These are phyloP conservation scores for Micrastur ruficollis DNA, from an alignment of 2,797 vertebrate species.

Conservation along the genomic window DNA sequence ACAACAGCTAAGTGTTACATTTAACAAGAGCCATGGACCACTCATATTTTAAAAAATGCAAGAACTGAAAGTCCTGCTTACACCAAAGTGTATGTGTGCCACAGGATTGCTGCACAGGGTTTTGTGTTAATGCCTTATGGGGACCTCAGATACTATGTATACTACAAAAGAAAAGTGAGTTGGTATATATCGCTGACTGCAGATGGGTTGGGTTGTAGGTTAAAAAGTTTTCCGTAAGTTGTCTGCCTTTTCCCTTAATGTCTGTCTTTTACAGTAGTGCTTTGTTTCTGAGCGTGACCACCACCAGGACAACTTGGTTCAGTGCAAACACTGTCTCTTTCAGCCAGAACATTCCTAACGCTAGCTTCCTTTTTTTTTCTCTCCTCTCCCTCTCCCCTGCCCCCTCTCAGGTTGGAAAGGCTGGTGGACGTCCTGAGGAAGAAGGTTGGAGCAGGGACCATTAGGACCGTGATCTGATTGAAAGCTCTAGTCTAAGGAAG, in stretches of 20 bases:
- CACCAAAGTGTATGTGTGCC: not conserved
- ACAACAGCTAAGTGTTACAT: not conserved
- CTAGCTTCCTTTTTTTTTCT: constrained; percentile 62
- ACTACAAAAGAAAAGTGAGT: constrained; percentile 28
- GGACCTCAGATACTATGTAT: not conserved
- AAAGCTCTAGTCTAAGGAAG: constrained; percentile 74
- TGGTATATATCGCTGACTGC: constrained; percentile 25
- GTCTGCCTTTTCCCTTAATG: constrained; percentile 59
- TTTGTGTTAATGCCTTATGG: not conserved
- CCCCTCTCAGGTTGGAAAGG: constrained; percentile 87
- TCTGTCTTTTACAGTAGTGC: constrained; percentile 69
- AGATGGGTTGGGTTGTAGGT: constrained; percentile 30
- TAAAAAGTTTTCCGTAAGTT: constrained; percentile 58
- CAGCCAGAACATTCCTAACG: constrained; percentile 70
- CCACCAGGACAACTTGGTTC: constrained; percentile 67
- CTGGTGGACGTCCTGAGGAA: constrained; percentile 96
- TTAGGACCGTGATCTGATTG: constrained; percentile 91
- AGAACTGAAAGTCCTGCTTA: not conserved
- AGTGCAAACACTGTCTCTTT: constrained; percentile 74
- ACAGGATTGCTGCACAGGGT: not conserved
- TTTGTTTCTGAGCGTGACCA: constrained; percentile 72
- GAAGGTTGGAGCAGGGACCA: constrained; percentile 90
- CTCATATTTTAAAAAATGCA: not conserved
- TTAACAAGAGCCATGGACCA: not conserved
- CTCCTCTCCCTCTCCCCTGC: constrained; percentile 31